phyloP scores from a whole-genome alignment of 2,888 invertebrate genomes.

The Cybosia mesomella region DNA sequence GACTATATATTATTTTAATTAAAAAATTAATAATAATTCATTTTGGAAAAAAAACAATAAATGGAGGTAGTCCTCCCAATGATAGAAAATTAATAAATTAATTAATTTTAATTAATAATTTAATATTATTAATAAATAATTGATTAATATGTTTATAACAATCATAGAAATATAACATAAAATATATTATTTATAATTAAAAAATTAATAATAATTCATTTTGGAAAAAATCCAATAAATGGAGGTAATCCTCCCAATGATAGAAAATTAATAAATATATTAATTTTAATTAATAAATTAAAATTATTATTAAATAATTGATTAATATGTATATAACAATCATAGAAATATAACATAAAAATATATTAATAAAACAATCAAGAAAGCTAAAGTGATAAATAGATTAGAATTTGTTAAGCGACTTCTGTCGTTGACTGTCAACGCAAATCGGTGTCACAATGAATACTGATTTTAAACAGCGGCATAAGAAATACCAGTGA shows the following conservation, averaged over 20 bases:
- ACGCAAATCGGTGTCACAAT: neutral
- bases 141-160: conserved; percentile 78
- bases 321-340: conserved; percentile 80
- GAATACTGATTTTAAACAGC: neutral
- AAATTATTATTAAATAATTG: conserved; percentile 81
- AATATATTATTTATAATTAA: conserved; percentile 78
- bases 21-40: conserved; percentile 86
- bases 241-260: conserved; percentile 88
- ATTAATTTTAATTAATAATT: conserved; percentile 79
- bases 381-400: too few relatives aligned
- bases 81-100: conserved; percentile 86
- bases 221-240: conserved; percentile 88
- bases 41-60: conserved; percentile 88
- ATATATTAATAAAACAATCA: conserved; percentile 79
- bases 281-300: conserved; percentile 79
- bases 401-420: too few relatives aligned
- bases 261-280: conserved; percentile 83
- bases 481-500: neutral
- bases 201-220: conserved; percentile 87
- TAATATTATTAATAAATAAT: conserved; percentile 77
- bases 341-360: conserved; percentile 81
- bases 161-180: conserved; percentile 78
- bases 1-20: conserved; percentile 76
- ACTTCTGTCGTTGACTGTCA: too few relatives aligned
- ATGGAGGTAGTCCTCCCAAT: conserved; percentile 87